Base-by-base conservation (phyloP, 1,140 invertebrate genomes). In the Anastrepha ludens region DNA sequence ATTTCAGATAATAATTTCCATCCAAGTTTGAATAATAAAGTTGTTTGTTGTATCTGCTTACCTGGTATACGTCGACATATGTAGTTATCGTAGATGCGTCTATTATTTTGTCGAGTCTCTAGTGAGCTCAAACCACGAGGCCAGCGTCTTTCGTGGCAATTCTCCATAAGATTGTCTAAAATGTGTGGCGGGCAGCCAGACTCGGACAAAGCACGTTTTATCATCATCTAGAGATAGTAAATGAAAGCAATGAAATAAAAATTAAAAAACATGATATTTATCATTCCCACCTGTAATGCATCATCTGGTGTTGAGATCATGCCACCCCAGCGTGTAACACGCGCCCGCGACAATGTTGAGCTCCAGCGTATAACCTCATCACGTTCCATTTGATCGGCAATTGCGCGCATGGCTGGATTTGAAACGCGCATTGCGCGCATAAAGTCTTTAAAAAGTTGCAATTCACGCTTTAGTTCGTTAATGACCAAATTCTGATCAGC, bases 301-400 rank as follows among this genome's bases (percentile, higher is more conserved):
- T 97, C 97, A 94, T 99, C 98, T 5, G 98, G 98, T 1, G 98
- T 99, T 20, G 98, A 98, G 87, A 99, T 99, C 97, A 99, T 99
- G 86, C 98, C 98, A 86, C 98, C 98, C 98, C 98, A 99, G 86
- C 98, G 94, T 2, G 97, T 98, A 47, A 99, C 98, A 89, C 98
- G 94, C 2, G 98, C 98, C 85, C 97, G 94, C 17, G 97, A 95
- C 39, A 99, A 93, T 2, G 97, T 96, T 88, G 95, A 96, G 50
- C 97, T 97, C 98, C 98, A 99, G 92, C 97, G 95, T n/a, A 97
- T 94, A 85, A 98, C 97, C 94, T 98, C 98, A 90, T 98, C 97
- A 85, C 97, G 95, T 93, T 99, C 98, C 96, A 98, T 98, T 90
- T 98, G 97, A 91, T 98, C 97, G 6, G 97, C 96, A 65, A 98